phyloP scores from a whole-genome alignment of 2,797 vertebrate species.

The Hydrocynus forskahlii region DNA sequence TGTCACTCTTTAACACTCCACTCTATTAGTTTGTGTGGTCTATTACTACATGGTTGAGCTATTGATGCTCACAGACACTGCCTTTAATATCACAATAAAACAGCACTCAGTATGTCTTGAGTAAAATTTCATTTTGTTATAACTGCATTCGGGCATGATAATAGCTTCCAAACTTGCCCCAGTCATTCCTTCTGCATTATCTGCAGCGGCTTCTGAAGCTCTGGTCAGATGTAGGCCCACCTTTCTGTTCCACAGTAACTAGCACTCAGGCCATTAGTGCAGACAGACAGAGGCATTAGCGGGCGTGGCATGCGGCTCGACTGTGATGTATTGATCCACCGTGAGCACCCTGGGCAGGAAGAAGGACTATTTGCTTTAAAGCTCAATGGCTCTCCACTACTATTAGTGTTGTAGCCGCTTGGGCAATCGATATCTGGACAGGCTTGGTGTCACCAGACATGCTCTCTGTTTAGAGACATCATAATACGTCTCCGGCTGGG shows the following conservation, averaged over 20 bases:
- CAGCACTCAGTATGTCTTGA: background rate
- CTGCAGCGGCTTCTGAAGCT: background rate
- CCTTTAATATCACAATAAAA: too few species aligned
- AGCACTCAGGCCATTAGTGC: slow-evolving; percentile 68
- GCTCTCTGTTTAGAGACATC: slow-evolving; percentile 81
- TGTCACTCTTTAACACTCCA: too few species aligned
- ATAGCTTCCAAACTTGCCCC: too few species aligned
- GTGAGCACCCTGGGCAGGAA: slow-evolving; percentile 73
- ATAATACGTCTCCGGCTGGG: slow-evolving; percentile 66
- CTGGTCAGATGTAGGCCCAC: slow-evolving; percentile 64
- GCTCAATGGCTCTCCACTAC: slow-evolving; percentile 78
- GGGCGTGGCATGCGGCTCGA: slow-evolving; percentile 60
- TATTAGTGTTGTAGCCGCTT: slow-evolving; percentile 76
- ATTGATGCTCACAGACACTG: too few species aligned
- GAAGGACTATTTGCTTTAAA: slow-evolving; percentile 81
- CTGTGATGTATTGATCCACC: slow-evolving; percentile 68
- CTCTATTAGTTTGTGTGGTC: too few species aligned
- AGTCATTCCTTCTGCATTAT: background rate
- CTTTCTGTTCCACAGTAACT: slow-evolving; percentile 61
- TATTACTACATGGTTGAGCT: too few species aligned
- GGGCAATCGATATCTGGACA: slow-evolving; percentile 74
- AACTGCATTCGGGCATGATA: background rate
- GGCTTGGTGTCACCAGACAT: slow-evolving; percentile 76
- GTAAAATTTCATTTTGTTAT: background rate
- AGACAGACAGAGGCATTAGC: slow-evolving; percentile 77